Percentiles rank a stretch among this genome's conserved stretches.
phyloP scores from a whole-genome alignment of 2,888 invertebrate genomes.

The Agrotis clavis region DNA sequence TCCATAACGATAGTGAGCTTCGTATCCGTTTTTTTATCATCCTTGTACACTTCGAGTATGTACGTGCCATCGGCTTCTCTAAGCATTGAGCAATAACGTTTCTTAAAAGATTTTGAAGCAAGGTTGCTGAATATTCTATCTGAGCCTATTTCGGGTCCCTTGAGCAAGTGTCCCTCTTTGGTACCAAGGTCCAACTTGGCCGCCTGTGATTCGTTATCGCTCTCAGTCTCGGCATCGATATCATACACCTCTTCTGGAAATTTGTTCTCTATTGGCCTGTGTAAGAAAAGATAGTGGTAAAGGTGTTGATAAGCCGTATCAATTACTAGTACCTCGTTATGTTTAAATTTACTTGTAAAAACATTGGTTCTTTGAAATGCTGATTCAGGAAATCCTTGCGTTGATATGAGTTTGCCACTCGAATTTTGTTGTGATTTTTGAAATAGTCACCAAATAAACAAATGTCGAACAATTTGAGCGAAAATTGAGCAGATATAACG shows the following conservation, averaged over 20 bases:
- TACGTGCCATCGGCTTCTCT: constrained; percentile 98
- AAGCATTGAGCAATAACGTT: constrained; percentile 96
- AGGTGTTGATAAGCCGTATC: constrained; percentile 50
- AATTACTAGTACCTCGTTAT: constrained; percentile 18
- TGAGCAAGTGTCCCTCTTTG: constrained; percentile 97
- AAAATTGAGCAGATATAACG: neutral
- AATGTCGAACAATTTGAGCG: neutral
- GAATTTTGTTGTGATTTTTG: constrained; percentile 8
- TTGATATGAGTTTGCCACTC: constrained; percentile 18
- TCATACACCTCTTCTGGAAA: constrained; percentile 96
- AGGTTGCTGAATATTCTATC: constrained; percentile 98
- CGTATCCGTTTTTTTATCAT: constrained; percentile 97
- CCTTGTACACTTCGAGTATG: constrained; percentile 97
- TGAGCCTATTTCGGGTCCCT: constrained; percentile 97
- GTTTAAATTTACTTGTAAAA: constrained; percentile 35
- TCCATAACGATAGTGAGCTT: constrained; percentile 98
- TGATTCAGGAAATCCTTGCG: constrained; percentile 31
- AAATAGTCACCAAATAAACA: constrained; percentile 7
- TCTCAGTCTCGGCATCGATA: constrained; percentile 96
- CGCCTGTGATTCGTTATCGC: constrained; percentile 93
- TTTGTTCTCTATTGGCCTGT: constrained; percentile 83
- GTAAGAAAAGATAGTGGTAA: constrained; percentile 55
- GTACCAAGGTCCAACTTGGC: constrained; percentile 95
- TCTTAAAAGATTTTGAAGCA: constrained; percentile 97
- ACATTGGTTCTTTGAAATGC: constrained; percentile 41